phyloP scores from a whole-genome alignment of 53 echinoderm and acorn worm genomes.

The Arbacia lixula region DNA sequence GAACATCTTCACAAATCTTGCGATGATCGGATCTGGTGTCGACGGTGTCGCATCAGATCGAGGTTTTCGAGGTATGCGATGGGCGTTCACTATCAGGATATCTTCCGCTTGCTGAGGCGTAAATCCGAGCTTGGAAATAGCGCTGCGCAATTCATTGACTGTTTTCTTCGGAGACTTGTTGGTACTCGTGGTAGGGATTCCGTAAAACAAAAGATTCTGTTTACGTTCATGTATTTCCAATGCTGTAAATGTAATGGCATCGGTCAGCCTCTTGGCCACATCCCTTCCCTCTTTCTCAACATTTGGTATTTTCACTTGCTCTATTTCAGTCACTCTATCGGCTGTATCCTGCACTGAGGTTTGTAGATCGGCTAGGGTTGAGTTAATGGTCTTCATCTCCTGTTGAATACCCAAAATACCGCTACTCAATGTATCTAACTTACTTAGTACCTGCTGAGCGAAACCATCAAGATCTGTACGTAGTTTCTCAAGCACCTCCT shows the following conservation, averaged over 20 bases:
- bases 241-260: no score
- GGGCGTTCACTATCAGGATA: background rate
- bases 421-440: background rate
- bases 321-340: conserved; percentile 6
- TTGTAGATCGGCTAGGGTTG: conserved; percentile 3
- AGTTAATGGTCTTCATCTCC: conserved; percentile 7
- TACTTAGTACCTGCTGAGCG: background rate
- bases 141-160: no score
- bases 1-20: background rate
- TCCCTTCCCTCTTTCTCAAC: no score
- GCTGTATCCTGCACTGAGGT: conserved; percentile 1
- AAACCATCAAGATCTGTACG: conserved; percentile 7
- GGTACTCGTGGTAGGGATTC: no score
- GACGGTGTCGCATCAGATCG: background rate
- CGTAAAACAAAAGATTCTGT: no score
- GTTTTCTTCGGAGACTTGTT: no score
- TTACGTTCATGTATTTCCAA: no score
- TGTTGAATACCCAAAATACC: conserved; percentile 5
- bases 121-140: no score
- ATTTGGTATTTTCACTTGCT: conserved; percentile 7
- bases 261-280: no score
- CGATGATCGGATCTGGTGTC: conserved; percentile 2
- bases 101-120: no score
- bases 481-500: background rate
- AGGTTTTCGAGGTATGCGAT: background rate